Evolutionary conservation across 2,797 vertebrate genomes (phyloP), one percentile per base, ranked within the genome.

Genomic region (Tarsius wallacei): DNA sequence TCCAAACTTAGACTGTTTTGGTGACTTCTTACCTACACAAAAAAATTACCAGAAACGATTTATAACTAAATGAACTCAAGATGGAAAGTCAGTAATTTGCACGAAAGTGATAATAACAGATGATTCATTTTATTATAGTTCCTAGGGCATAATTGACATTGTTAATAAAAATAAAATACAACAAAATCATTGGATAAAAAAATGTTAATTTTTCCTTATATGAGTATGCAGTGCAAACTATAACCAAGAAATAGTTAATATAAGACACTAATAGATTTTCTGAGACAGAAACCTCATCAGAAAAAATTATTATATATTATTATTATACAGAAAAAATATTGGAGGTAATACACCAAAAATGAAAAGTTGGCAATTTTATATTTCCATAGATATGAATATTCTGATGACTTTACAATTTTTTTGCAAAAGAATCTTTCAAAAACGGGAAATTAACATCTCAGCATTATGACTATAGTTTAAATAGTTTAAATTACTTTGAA

Each of bases 401-500:
- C 70, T 70, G 93, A 97, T 96, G 42, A 66, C 70, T 97, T 94
- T 93, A 2, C 70, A 94, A 89, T 82, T 89, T 97, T 87, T 81
- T 91, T 92, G 36, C 47, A 70, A 87, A 98, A 90, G 51, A 92
- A 83, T 90, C 74, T 96, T 13, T 59, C 93, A 87, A 85, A 57
- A 94, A 93, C 84, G 82, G 53, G 26, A 95, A 98, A 98, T 96
- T 51, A 97, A 82, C 33, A 49, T 87, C 64, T 96, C 97, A 93
- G 49, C 1, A 9, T 96, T 82, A 94, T 82, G 61, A 95, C n/a
- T n/a, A n/a, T n/a, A n/a, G n/a, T n/a, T n/a, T n/a, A n/a, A n/a
- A n/a, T n/a, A n/a, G n/a, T n/a, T n/a, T n/a, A 87, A 97, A 97
- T 97, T 97, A 97, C 68, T 76, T 97, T 98, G 81, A 31, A 84